Evolutionary conservation across 2,888 invertebrate genomes (phyloP).

Genomic region (Heliconius cydno): DNA sequence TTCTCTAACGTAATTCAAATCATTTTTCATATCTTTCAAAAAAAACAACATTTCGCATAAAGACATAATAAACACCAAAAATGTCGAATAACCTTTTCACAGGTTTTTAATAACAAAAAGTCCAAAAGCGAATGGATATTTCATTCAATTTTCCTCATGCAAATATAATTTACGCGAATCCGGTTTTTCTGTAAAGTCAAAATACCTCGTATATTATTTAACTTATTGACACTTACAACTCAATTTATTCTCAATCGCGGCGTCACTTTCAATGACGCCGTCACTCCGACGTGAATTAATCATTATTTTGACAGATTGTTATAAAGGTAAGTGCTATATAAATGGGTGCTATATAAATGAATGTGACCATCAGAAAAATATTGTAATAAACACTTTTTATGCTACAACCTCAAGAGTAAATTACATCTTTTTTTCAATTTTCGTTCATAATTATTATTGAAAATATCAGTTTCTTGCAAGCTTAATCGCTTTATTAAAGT

Average conservation of each 20-base stretch:
- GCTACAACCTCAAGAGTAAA: background rate
- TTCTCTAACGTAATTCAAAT: background rate
- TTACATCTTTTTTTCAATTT: constrained; percentile 15
- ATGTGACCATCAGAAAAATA: constrained; percentile 23
- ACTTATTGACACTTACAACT: constrained; percentile 24
- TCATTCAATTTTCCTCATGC: constrained; percentile 16
- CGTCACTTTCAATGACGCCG: constrained; percentile 19
- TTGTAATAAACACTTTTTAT: constrained; percentile 19
- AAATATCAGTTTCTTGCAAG: constrained; percentile 4
- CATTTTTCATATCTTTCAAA: background rate
- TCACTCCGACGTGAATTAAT: constrained; percentile 31
- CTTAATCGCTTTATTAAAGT: constrained; percentile 3
- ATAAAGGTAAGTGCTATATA: constrained; percentile 22
- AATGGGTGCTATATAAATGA: constrained; percentile 13
- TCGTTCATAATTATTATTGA: constrained; percentile 6
- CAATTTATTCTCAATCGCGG: constrained; percentile 26
- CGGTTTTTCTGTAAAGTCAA: constrained; percentile 7
- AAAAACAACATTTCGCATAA: background rate
- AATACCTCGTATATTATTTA: constrained; percentile 12
- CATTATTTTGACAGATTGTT: constrained; percentile 28
- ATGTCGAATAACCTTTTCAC: background rate
- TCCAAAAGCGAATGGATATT: background rate
- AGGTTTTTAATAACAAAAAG: background rate
- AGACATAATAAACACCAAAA: background rate
- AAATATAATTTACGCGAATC: constrained; percentile 11